Conservation (phyloP, 2,113 vertebrate species). For the Donacobius atricapilla region DNA sequence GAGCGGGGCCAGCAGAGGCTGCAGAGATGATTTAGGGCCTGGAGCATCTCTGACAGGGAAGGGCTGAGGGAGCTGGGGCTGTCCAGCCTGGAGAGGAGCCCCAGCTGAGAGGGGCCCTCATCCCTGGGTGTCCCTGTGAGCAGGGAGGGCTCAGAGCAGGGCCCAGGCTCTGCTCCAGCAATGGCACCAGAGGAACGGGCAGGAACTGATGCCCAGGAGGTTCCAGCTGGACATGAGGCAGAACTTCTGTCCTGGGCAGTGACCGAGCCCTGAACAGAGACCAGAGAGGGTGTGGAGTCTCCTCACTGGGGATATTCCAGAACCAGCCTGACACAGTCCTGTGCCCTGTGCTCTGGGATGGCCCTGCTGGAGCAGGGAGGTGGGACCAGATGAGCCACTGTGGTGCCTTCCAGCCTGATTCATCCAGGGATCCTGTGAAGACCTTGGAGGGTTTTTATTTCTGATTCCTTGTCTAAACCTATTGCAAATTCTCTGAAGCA, state of each 20-base stretch:
- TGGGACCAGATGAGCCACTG: neutral
- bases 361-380: neutral
- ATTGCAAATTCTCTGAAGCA: neutral
- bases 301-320: neutral
- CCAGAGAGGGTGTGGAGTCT: neutral
- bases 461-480: neutral
- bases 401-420: neutral
- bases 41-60: no score
- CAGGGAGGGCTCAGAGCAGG: neutral
- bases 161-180: neutral
- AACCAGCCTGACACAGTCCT: neutral
- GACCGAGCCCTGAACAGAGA: accelerated
- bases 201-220: neutral
- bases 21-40: no score
- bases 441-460: neutral
- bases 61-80: no score
- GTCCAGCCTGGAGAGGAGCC: neutral
- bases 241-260: neutral
- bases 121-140: neutral
- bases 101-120: neutral
- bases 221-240: neutral
- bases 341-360: neutral
- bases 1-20: no score
- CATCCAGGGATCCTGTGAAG: neutral
- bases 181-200: neutral